Conservation (phyloP, 2,888 invertebrate genomes). For the Agrenia bidenticulata region DNA sequence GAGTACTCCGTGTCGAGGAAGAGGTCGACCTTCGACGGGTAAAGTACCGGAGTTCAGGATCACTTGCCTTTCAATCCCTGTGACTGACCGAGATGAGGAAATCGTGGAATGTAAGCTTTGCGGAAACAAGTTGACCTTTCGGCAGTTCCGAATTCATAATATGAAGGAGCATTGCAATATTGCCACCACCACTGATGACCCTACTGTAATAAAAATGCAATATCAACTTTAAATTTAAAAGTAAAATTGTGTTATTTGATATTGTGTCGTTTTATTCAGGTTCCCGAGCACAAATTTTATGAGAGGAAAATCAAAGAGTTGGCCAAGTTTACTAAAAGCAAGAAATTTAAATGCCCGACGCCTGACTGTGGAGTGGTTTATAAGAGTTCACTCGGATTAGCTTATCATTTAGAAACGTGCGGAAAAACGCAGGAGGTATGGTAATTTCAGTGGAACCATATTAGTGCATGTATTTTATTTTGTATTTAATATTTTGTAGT, state of each 20-base stretch:
- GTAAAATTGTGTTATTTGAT: too few relatives aligned
- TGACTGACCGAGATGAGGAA: constrained; percentile 31
- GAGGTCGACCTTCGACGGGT: background rate
- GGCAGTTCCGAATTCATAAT: constrained; percentile 48
- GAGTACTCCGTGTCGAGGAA: background rate
- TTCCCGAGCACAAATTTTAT: constrained; percentile 43
- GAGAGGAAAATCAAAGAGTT: constrained; percentile 36
- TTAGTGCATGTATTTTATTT: too few relatives aligned
- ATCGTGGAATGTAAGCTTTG: constrained; percentile 40
- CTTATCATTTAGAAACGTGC: constrained; percentile 47
- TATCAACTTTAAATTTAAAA: too few relatives aligned
- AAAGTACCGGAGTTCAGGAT: background rate
- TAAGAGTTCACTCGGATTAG: constrained; percentile 49
- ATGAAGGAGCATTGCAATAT: constrained; percentile 46
- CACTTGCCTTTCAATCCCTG: constrained; percentile 26
- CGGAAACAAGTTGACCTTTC: constrained; percentile 18
- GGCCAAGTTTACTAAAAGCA: constrained; percentile 37
- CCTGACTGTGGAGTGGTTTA: constrained; percentile 24
- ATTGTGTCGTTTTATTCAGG: constrained; percentile 26
- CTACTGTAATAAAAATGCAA: too few relatives aligned
- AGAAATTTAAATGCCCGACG: constrained; percentile 41
- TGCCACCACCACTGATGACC: constrained; percentile 32
- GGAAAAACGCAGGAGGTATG: constrained; percentile 39
- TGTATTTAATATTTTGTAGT: constrained; percentile 10
- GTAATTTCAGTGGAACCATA: too few relatives aligned